Conservation (phyloP, 2,888 invertebrate species). For the Siphlonurus alternatus region DNA sequence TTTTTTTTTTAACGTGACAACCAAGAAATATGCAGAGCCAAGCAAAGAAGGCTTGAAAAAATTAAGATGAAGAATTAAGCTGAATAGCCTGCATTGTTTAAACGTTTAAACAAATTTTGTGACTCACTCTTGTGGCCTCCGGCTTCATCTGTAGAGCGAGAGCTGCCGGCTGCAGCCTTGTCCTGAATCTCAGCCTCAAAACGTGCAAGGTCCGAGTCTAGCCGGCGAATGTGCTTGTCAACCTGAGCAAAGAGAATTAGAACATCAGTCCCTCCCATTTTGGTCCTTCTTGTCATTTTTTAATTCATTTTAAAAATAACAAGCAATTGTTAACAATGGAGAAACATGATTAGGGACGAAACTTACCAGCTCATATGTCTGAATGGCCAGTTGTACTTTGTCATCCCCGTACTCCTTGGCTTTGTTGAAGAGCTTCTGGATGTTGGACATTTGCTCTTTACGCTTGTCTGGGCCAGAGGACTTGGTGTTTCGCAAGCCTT, state of each 20-base stretch:
- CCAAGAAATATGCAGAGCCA: too few species aligned
- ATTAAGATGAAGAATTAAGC: too few species aligned
- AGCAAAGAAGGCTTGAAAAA: too few species aligned
- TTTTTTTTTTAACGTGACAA: too few species aligned
- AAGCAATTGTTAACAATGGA: slow-evolving; percentile 7
- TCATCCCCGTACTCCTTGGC: slow-evolving; percentile 94
- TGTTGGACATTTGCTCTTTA: slow-evolving; percentile 65
- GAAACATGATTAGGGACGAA: slow-evolving; percentile 5
- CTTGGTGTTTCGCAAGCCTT: slow-evolving; percentile 37
- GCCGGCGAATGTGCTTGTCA: slow-evolving; percentile 88
- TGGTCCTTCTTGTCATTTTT: too few species aligned
- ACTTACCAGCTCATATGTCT: slow-evolving; percentile 79
- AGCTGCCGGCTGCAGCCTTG: slow-evolving; percentile 38
- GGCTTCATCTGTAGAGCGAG: slow-evolving; percentile 26
- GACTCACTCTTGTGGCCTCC: slow-evolving; percentile 42
- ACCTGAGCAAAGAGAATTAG: too few species aligned
- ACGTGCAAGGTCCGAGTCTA: slow-evolving; percentile 90
- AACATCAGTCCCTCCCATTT: too few species aligned
- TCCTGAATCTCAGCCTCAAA: slow-evolving; percentile 96
- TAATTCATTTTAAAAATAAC: too few species aligned
- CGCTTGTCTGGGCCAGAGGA: slow-evolving; percentile 58
- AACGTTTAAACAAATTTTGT: not conserved
- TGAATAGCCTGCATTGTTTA: too few species aligned
- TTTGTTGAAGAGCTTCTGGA: slow-evolving; percentile 79
- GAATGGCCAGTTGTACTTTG: slow-evolving; percentile 92